These are phyloP conservation scores for Antrozous pallidus DNA, from an alignment of 2,797 vertebrate species.

Conservation along the genomic window DNA sequence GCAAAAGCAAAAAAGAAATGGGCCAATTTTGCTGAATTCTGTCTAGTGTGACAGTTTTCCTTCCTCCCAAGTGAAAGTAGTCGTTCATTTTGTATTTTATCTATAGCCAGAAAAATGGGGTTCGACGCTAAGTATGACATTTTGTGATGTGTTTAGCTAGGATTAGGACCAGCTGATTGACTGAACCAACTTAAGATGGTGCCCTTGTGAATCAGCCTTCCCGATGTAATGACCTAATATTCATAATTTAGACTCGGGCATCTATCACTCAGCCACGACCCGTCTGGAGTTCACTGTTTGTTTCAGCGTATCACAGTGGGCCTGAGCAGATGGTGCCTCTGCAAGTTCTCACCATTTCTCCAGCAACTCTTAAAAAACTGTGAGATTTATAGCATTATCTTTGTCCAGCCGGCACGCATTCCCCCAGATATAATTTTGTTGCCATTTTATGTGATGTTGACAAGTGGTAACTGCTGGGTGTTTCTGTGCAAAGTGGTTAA, in stretches of 20 bases:
- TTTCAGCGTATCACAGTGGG: background rate
- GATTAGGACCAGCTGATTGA: slow-evolving; percentile 64
- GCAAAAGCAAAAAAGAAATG: background rate
- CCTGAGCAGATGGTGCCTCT: background rate
- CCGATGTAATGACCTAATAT: slow-evolving; percentile 33
- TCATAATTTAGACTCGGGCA: slow-evolving; percentile 19
- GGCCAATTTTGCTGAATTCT: slow-evolving; percentile 68
- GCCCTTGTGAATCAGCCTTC: slow-evolving; percentile 48
- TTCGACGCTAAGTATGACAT: slow-evolving; percentile 49
- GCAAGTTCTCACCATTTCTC: background rate
- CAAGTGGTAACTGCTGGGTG: background rate
- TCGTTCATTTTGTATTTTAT: slow-evolving; percentile 64
- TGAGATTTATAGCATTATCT: slow-evolving; percentile 36
- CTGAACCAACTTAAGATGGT: background rate
- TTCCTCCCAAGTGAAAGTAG: slow-evolving; percentile 66
- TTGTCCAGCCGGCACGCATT: slow-evolving; percentile 7
- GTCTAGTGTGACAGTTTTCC: slow-evolving; percentile 51
- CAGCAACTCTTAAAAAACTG: slow-evolving; percentile 11
- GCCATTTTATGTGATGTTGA: background rate
- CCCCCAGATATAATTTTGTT: background rate
- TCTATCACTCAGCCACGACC: background rate
- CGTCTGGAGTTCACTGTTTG: slow-evolving; percentile 23
- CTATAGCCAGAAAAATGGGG: slow-evolving; percentile 61
- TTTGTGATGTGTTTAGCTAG: slow-evolving; percentile 55
- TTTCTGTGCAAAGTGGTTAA: slow-evolving; percentile 18